Evolutionary conservation across 2,113 vertebrate species (phyloP).

Genomic region (Shinisaurus crocodilurus): DNA sequence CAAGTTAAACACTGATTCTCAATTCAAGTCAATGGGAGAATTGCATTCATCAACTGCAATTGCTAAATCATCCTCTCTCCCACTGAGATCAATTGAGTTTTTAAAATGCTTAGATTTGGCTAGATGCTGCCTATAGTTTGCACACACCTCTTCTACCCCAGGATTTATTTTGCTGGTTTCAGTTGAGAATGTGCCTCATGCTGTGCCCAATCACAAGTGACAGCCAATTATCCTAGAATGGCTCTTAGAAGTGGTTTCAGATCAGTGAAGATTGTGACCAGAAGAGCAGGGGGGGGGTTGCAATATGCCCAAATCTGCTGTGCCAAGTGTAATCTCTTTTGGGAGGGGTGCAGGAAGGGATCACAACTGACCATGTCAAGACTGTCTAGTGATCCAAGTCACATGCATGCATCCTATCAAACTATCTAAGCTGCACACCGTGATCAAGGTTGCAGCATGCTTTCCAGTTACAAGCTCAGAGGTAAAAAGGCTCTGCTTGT

Average conservation of each 20-base stretch:
- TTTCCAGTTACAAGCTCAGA: background rate
- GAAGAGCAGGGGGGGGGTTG: background rate
- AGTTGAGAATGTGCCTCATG: background rate
- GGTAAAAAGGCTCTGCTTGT: background rate
- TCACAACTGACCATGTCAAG: background rate
- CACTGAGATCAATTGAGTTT: background rate
- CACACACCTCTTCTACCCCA: too few species aligned
- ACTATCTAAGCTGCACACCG: background rate
- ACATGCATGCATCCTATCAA: background rate
- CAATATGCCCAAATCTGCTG: background rate
- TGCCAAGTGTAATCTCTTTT: background rate
- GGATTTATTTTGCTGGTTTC: background rate
- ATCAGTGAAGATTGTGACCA: background rate
- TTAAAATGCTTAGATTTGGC: background rate
- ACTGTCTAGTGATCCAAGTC: background rate
- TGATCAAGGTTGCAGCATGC: fast-evolving
- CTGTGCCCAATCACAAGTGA: background rate
- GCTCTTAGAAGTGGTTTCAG: background rate
- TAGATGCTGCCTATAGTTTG: background rate
- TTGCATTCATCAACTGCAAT: background rate
- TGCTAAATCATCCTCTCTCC: background rate
- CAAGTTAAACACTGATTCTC: background rate
- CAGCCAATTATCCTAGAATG: background rate
- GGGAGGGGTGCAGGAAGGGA: background rate
- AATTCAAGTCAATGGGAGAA: background rate